Percentiles rank a stretch among this genome's conserved stretches.
phyloP scores from a whole-genome alignment of 2,888 invertebrate genomes.

The Cepaea hortensis region DNA sequence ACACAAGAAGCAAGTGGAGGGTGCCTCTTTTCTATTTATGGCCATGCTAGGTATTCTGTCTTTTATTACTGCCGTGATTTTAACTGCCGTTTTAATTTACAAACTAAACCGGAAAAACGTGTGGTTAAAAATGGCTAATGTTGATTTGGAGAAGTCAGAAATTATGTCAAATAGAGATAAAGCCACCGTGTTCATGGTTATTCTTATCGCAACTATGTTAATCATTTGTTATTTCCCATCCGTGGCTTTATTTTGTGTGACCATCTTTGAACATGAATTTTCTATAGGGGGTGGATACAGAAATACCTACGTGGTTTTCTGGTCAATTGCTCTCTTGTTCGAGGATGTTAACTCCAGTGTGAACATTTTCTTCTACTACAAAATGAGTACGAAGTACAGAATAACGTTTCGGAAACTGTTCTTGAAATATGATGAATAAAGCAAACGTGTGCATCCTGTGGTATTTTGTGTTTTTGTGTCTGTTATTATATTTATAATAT shows the following conservation, averaged over 20 bases:
- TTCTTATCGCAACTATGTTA: not conserved
- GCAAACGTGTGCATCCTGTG: no score
- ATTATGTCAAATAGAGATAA: not conserved
- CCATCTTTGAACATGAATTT: not conserved
- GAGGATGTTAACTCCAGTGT: not conserved
- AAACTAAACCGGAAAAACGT: not conserved
- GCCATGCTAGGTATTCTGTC: not conserved
- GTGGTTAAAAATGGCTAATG: not conserved
- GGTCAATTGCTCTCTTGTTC: not conserved
- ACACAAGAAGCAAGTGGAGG: not conserved
- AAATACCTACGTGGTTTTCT: not conserved
- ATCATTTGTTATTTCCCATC: not conserved
- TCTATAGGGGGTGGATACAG: not conserved
- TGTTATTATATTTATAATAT: no score
- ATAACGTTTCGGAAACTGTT: not conserved
- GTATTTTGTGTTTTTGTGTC: no score
- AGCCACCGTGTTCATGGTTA: not conserved
- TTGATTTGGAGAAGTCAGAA: not conserved
- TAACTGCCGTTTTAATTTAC: not conserved
- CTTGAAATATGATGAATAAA: not conserved
- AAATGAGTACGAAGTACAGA: not conserved
- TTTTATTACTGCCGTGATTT: not conserved
- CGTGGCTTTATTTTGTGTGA: not conserved
- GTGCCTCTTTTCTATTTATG: not conserved
- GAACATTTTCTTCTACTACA: slow-evolving; percentile 2